Evolutionary conservation across 2,797 vertebrate genomes (phyloP).

Genomic region (Apodemus agrarius): DNA sequence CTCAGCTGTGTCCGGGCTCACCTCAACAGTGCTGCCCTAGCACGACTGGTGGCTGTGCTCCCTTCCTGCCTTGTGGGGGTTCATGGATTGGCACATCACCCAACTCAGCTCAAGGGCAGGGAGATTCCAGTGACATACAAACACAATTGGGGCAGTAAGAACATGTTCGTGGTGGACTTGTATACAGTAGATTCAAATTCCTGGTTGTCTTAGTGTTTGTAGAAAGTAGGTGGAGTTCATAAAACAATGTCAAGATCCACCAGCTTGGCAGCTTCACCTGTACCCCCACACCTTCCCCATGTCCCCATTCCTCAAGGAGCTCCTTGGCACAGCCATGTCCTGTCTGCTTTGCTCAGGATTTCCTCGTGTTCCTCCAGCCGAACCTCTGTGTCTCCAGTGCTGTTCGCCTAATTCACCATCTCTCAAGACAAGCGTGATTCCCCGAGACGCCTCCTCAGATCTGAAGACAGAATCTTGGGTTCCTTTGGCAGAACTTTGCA

Average conservation of each 20-base stretch:
- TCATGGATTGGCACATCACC: not conserved
- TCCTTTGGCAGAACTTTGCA: conserved; percentile 49
- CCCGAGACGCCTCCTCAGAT: not conserved
- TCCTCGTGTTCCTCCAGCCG: not conserved
- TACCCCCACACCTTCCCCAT: not conserved
- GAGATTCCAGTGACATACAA: not conserved
- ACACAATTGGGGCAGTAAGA: not conserved
- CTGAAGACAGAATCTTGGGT: not conserved
- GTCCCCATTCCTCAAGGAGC: not conserved
- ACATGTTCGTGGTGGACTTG: not conserved
- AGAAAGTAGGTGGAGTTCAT: not conserved
- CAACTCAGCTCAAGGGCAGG: not conserved
- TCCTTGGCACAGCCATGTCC: not conserved
- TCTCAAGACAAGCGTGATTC: not conserved
- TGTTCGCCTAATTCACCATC: not conserved
- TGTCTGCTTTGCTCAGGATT: not conserved
- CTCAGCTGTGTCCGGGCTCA: not conserved
- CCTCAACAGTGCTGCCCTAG: not conserved
- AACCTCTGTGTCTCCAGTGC: not conserved
- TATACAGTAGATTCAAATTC: conserved; percentile 22
- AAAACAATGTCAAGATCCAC: not conserved
- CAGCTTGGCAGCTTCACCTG: not conserved
- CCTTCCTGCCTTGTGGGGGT: not conserved
- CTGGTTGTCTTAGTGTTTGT: not conserved
- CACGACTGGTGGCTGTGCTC: not conserved